Evolutionary conservation across 2,113 vertebrate genomes (phyloP).

Genomic region (Candoia aspera): DNA sequence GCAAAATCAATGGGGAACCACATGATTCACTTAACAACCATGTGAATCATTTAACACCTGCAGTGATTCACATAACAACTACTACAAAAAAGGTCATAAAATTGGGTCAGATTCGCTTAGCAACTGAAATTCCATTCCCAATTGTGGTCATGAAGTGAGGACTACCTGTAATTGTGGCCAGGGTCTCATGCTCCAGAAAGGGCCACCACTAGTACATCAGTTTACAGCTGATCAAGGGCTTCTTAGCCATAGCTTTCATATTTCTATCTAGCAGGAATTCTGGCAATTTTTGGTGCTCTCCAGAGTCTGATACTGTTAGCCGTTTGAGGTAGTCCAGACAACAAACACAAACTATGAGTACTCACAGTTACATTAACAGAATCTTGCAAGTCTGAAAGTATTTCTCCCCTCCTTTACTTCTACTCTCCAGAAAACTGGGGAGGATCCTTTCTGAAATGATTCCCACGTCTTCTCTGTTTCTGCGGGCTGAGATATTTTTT

Average conservation of each 20-base stretch:
- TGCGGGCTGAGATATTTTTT: neutral
- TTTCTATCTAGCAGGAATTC: neutral
- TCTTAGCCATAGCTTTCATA: neutral
- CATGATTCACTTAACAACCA: too few species aligned
- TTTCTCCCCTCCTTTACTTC: neutral
- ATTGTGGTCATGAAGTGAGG: too few species aligned
- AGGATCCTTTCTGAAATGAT: neutral
- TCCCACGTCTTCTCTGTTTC: neutral
- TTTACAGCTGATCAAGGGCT: neutral
- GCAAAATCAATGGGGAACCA: too few species aligned
- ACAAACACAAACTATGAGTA: neutral
- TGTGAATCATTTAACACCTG: too few species aligned
- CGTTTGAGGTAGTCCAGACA: neutral
- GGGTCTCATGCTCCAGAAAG: neutral
- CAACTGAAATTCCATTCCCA: too few species aligned
- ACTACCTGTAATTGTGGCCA: neutral
- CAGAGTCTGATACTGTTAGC: neutral
- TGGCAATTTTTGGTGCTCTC: neutral
- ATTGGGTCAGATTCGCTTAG: too few species aligned
- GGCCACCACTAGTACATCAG: neutral
- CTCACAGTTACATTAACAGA: neutral
- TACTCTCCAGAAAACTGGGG: neutral
- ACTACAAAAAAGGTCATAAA: too few species aligned
- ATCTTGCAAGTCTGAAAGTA: neutral
- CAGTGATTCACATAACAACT: too few species aligned